Evolutionary conservation across 2,113 vertebrate species (phyloP).

Genomic region (Leptodactylus fuscus): DNA sequence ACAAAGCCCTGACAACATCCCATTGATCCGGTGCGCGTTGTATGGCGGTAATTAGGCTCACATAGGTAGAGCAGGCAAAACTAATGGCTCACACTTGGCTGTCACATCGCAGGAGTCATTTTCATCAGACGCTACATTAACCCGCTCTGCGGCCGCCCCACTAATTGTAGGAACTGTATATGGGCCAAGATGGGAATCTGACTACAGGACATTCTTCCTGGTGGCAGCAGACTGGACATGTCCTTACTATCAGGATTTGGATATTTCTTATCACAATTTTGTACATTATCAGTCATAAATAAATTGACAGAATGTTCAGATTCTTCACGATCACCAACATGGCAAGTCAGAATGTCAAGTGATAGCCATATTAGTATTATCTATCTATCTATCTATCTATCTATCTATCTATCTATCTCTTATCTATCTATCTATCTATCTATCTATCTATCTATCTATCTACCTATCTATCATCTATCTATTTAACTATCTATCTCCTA

Average conservation of each 20-base stretch:
- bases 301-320: no score
- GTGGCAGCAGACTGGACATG: not conserved
- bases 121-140: constrained; percentile 27
- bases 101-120: constrained; percentile 2
- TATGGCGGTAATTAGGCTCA: not conserved
- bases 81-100: not conserved
- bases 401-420: no score
- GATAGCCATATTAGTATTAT: no score
- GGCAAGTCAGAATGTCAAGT: no score
- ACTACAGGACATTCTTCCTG: not conserved
- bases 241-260: not conserved
- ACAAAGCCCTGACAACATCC: not conserved
- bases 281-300: no score
- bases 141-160: not conserved
- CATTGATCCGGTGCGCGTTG: constrained; percentile 11
- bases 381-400: no score
- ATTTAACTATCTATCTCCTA: no score
- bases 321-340: no score
- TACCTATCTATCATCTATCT: no score
- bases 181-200: not conserved
- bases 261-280: no score
- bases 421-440: no score
- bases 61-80: not conserved
- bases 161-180: constrained; percentile 1
- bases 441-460: no score